Conservation (phyloP, 92 coral and sea anemone species). For the Parazoanthus atlanticus region DNA sequence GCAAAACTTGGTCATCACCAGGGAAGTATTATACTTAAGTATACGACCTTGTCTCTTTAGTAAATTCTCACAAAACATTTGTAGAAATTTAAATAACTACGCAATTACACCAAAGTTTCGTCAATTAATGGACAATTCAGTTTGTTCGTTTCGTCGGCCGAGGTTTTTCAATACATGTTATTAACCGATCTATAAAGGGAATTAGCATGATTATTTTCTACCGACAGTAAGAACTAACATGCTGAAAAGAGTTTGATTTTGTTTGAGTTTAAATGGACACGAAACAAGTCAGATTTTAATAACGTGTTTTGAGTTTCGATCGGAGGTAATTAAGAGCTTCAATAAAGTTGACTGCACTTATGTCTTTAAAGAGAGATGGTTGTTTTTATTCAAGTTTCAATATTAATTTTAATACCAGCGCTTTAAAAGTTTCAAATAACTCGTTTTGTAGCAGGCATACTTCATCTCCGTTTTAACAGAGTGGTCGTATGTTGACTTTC, state of each 20-base stretch:
- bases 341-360: neutral
- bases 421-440: neutral
- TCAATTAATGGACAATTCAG: neutral
- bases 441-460: constrained; percentile 2
- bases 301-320: neutral
- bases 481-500: neutral
- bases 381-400: constrained; percentile 12
- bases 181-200: neutral
- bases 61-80: neutral
- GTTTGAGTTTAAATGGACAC: neutral
- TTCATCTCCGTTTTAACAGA: constrained; percentile 1
- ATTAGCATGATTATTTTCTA: too few relatives aligned
- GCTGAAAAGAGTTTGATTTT: neutral
- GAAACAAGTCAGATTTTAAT: neutral
- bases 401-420: neutral
- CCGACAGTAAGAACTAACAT: neutral
- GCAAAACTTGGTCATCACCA: neutral
- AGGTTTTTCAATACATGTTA: neutral
- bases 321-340: neutral
- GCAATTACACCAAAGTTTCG: neutral
- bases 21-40: neutral
- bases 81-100: neutral
- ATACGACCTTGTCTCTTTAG: neutral
- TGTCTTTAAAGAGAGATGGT: neutral
- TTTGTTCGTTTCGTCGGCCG: too few relatives aligned